Conservation (phyloP, 2,888 invertebrate genomes). For the Mythimna ferrago region DNA sequence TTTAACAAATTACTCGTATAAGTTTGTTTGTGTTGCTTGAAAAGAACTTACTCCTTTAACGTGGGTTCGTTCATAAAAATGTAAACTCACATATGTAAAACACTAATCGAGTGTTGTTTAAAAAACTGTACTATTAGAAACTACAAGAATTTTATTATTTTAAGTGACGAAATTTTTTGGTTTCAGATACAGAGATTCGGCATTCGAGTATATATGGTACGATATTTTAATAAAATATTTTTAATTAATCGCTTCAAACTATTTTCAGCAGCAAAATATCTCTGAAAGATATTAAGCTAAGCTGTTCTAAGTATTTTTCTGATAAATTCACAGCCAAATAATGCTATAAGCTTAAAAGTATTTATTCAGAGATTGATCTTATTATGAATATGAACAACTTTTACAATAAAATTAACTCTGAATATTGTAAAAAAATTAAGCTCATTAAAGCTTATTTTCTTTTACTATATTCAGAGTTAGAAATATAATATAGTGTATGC, state of each 20-base stretch:
- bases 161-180: not conserved
- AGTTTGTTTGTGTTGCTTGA: too few species aligned
- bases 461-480: too few species aligned
- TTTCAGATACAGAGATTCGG: constrained; percentile 28
- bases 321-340: not conserved
- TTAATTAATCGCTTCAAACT: not conserved
- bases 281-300: too few species aligned
- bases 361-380: not conserved
- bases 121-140: too few species aligned
- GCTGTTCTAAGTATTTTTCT: not conserved
- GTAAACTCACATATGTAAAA: too few species aligned
- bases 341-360: not conserved
- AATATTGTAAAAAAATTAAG: not conserved
- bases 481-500: too few species aligned
- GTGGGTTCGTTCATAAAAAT: too few species aligned
- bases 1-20: too few species aligned
- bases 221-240: not conserved
- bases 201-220: constrained; percentile 21
- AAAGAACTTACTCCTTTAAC: too few species aligned
- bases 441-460: too few species aligned
- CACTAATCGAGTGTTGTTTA: too few species aligned
- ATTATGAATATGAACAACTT: not conserved
- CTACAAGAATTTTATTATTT: not conserved
- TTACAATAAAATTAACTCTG: not conserved
- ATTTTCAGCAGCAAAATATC: not conserved